phyloP scores from a whole-genome alignment of 2,797 vertebrate genomes.

The Meda fulgida region DNA sequence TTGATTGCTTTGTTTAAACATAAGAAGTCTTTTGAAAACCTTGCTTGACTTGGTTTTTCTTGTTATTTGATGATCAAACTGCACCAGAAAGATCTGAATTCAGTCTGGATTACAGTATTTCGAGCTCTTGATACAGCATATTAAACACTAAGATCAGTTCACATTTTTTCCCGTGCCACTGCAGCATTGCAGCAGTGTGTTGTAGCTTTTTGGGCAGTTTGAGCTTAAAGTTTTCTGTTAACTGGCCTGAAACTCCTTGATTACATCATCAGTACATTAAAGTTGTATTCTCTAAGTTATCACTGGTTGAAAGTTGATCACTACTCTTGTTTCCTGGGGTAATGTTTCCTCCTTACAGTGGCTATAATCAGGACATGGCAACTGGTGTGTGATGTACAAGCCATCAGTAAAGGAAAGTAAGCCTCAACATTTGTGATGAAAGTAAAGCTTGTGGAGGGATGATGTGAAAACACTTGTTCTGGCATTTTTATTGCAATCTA shows the following conservation, averaged over 20 bases:
- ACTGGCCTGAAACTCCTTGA: constrained; percentile 45
- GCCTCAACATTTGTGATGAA: neutral
- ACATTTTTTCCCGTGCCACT: neutral
- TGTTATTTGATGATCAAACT: neutral
- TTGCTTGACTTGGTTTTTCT: neutral
- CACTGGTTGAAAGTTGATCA: constrained; percentile 62
- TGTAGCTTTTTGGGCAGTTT: neutral
- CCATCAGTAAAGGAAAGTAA: constrained; percentile 11
- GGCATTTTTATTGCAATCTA: neutral
- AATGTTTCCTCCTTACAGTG: constrained; percentile 48
- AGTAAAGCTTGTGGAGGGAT: constrained; percentile 38
- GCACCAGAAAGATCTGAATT: neutral
- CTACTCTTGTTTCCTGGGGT: constrained; percentile 37
- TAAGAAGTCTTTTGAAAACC: neutral
- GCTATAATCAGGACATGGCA: constrained; percentile 24
- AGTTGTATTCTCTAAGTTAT: constrained; percentile 58
- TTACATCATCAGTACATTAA: constrained; percentile 66
- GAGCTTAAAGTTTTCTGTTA: neutral
- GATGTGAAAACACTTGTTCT: neutral
- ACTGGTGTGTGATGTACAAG: constrained; percentile 29
- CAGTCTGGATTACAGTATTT: neutral
- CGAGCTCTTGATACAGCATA: neutral
- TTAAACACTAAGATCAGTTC: neutral
- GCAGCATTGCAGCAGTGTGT: neutral
- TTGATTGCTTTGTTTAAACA: neutral